These are phyloP conservation scores for Coregonus ussuriensis DNA, from an alignment of 2,797 vertebrate genomes.

Conservation along the genomic window DNA sequence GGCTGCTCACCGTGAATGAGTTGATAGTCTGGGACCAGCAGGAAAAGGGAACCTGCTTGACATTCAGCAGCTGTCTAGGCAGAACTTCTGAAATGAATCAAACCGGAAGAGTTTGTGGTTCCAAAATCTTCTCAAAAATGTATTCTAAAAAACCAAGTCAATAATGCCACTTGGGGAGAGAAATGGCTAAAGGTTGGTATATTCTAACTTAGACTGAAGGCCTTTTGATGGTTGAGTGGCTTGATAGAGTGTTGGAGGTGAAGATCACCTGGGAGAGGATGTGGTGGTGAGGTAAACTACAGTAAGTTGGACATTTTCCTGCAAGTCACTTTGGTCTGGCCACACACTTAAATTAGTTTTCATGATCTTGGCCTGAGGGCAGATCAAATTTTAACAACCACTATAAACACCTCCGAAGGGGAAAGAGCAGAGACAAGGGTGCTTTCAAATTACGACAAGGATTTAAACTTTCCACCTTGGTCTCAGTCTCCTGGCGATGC, in stretches of 20 bases:
- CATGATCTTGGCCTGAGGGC: not conserved
- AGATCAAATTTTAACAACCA: not conserved
- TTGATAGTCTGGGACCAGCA: not conserved
- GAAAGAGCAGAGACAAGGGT: not conserved
- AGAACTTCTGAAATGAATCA: not conserved
- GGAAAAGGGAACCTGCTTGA: not conserved
- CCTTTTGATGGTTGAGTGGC: not conserved
- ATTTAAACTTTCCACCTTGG: not conserved
- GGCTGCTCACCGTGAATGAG: not conserved
- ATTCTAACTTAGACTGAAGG: not conserved
- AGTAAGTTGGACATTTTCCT: not conserved
- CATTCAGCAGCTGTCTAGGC: not conserved
- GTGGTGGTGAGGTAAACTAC: not conserved
- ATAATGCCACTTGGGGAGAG: not conserved
- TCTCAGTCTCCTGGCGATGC: not conserved
- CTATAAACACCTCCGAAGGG: not conserved
- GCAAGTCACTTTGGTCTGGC: not conserved
- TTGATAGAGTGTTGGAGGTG: not conserved
- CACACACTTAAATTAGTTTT: not conserved
- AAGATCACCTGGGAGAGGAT: not conserved
- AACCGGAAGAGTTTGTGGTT: not conserved
- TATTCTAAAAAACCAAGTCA: not conserved
- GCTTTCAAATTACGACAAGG: not conserved
- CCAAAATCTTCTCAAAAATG: not conserved
- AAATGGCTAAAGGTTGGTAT: not conserved